Evolutionary conservation across 1,140 invertebrate species (phyloP).

Genomic region (Diuraphis noxia): DNA sequence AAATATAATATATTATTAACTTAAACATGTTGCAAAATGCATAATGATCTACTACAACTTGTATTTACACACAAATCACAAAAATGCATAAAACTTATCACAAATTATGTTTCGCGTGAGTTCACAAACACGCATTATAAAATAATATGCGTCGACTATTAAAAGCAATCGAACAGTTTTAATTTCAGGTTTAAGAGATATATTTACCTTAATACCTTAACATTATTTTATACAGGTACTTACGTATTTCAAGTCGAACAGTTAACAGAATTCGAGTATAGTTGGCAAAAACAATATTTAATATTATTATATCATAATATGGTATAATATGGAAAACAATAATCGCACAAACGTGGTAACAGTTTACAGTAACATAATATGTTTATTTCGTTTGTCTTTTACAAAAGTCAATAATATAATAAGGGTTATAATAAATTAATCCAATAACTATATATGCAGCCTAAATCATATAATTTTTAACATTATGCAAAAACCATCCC

Average conservation of each 20-base stretch:
- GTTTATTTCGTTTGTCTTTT: slow-evolving; percentile 47
- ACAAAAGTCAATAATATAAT: slow-evolving; percentile 46
- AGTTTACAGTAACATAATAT: slow-evolving; percentile 36
- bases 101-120: not conserved
- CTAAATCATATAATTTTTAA: slow-evolving; percentile 1
- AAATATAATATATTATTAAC: slow-evolving; percentile 5
- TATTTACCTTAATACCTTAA: slow-evolving; percentile 3
- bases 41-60: not conserved
- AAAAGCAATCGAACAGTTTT: not conserved
- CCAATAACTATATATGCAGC: slow-evolving; percentile 21
- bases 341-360: not conserved
- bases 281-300: not conserved
- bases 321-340: slow-evolving; percentile 11
- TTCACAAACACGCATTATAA: not conserved
- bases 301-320: not conserved
- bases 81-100: not conserved
- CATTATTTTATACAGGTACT: slow-evolving; percentile 2
- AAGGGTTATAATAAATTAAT: slow-evolving; percentile 36
- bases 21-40: not conserved
- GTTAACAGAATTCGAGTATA: not conserved
- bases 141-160: not conserved
- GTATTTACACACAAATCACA: not conserved
- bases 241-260: not conserved
- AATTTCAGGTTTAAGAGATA: not conserved
- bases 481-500: slow-evolving; percentile 15